Percentiles rank a stretch among this genome's conserved stretches.
phyloP scores from a whole-genome alignment of 2,113 vertebrate species.

The Strix uralensis region DNA sequence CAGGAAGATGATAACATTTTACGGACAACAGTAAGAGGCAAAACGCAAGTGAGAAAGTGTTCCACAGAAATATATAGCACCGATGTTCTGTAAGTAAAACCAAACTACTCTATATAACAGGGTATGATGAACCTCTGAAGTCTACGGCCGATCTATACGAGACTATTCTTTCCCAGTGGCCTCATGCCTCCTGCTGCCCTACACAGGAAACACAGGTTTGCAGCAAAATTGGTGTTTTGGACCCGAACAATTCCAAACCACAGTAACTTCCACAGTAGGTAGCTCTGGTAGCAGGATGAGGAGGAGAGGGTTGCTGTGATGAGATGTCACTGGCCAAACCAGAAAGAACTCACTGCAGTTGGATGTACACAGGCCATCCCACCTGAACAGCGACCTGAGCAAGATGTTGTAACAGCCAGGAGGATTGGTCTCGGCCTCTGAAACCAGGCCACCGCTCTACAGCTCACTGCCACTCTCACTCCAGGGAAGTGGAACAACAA shows the following conservation, averaged over 20 bases:
- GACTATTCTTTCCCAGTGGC: no score
- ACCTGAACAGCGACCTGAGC: no score
- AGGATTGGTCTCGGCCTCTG: neutral
- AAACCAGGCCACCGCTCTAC: neutral
- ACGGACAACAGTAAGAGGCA: neutral
- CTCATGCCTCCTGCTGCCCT: neutral
- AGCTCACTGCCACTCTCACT: neutral
- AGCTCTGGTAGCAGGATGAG: rapidly evolving
- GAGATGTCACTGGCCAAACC: no score
- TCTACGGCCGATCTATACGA: neutral
- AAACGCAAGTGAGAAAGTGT: neutral
- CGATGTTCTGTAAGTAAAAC: neutral
- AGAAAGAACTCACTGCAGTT: neutral
- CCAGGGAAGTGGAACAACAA: neutral
- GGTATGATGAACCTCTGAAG: neutral
- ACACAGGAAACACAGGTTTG: neutral
- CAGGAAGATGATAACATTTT: neutral
- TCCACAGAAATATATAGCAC: neutral
- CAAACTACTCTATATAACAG: neutral
- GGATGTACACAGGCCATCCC: neutral
- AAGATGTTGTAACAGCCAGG: neutral
- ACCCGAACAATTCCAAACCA: neutral
- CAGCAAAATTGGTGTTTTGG: neutral
- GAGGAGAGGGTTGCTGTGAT: neutral
- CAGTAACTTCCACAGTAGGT: no score